These are phyloP conservation scores for Pteruthius melanotis DNA, from an alignment of 2,113 vertebrate species.

Conservation along the genomic window DNA sequence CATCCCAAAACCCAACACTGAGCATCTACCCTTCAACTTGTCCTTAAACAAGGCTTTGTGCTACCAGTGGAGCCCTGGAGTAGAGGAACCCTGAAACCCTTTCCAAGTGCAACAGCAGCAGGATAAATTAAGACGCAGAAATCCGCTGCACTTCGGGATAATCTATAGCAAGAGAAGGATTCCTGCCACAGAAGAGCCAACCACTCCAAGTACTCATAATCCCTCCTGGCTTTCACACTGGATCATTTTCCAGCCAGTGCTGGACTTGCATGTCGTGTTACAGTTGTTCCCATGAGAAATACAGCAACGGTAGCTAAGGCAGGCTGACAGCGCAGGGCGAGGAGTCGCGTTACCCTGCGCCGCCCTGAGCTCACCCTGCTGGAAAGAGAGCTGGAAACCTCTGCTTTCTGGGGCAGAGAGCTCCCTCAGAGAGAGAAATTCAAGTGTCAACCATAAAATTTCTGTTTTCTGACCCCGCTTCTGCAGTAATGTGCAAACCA, in stretches of 20 bases:
- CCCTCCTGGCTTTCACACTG: slow-evolving; percentile 39
- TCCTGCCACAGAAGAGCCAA: not conserved
- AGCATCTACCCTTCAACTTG: not conserved
- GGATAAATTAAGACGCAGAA: slow-evolving; percentile 37
- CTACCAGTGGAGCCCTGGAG: not conserved
- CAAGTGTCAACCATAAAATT: fast-evolving
- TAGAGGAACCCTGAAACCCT: not conserved
- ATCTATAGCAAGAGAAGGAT: not conserved
- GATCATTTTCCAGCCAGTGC: slow-evolving; percentile 14
- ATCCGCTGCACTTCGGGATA: not conserved
- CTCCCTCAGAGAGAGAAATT: not conserved
- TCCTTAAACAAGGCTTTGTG: not conserved
- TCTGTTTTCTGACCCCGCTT: not conserved
- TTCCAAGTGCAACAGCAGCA: not conserved
- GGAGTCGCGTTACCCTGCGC: not conserved
- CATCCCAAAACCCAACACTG: not conserved
- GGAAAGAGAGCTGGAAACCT: not conserved
- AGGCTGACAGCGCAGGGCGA: not conserved
- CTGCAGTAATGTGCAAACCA: fast-evolving
- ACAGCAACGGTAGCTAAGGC: slow-evolving; percentile 38
- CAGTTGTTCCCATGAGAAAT: not conserved
- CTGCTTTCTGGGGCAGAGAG: not conserved
- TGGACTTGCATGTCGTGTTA: not conserved
- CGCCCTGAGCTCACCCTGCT: not conserved
- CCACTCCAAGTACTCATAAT: slow-evolving; percentile 42